Evolutionary conservation across 1,140 invertebrate species (phyloP).

Genomic region (Zaprionus kolodkinae): DNA sequence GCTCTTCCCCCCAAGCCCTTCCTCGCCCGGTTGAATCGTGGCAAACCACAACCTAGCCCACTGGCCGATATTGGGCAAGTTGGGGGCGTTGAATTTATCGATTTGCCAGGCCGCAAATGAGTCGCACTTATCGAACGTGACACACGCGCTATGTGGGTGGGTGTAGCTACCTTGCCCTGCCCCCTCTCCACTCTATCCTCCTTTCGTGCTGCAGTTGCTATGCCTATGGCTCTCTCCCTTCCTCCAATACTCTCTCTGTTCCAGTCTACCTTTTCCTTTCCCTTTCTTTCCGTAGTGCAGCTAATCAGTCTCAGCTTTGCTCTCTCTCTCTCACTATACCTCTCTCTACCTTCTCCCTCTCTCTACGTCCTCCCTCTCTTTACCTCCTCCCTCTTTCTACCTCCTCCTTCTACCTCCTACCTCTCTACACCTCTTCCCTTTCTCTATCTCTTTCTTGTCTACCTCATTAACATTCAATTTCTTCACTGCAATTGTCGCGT

Average conservation of each 20-base stretch:
- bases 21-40: too few species aligned
- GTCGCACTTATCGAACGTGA: constrained; percentile 43
- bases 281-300: not conserved
- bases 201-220: not conserved
- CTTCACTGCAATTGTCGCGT: constrained; percentile 62
- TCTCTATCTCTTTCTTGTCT: not conserved
- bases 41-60: constrained; percentile 26
- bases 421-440: not conserved
- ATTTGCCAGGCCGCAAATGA: constrained; percentile 41
- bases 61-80: constrained; percentile 48
- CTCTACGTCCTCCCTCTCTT: not conserved
- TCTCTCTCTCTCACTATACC: not conserved
- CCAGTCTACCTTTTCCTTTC: constrained; percentile 1
- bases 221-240: not conserved
- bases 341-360: constrained; percentile 1
- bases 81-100: constrained; percentile 33
- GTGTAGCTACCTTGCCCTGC: too few species aligned
- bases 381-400: not conserved
- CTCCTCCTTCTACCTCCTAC: not conserved
- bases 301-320: not conserved
- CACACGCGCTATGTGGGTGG: constrained; percentile 1
- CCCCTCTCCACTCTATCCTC: too few species aligned
- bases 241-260: not conserved
- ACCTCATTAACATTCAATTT: constrained; percentile 57
- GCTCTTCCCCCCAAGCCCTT: too few species aligned